Evolutionary conservation across 2,888 invertebrate genomes (phyloP), one percentile per base, ranked within the genome.

Genomic region (Apamea epomidion): DNA sequence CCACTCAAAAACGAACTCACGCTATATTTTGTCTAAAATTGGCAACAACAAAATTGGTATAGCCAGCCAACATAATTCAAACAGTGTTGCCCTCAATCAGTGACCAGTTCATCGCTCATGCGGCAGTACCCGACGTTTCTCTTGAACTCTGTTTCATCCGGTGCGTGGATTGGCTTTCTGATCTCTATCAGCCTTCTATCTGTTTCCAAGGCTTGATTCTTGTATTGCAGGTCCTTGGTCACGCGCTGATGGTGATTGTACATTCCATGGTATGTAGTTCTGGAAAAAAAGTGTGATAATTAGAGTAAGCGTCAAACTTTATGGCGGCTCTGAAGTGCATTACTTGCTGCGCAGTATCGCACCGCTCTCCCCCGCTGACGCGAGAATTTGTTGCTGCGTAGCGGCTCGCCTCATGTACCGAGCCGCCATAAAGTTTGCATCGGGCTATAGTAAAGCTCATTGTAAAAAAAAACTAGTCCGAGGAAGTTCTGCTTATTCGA

Each of bases 131-230:
- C 97, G 58, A 98, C 98, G 92, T 98, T 98, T 76, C 98, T 97
- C 85, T 98, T 98, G 6, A 98, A 98, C 91, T 98, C 97, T 0
- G 97, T 97, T 45, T 97, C 95, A 16, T 96, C 94, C 0, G 97
- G 95, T 0, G 95, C 96, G 68, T 97, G 97, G 32, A 98, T 90
- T 1, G 97, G 97, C 65, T 95, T 94, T 75, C 98, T 97, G 88
- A 98, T 97, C 91, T 98, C 98, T 10, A 98, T 94, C 74, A 98
- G 98, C 80, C 98, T 97, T 42, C 98, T 97, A 91, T 99, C 98
- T 0, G 98, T 98, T 96, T 98, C 98, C 82, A 99, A 94, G 0
- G 98, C 98, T 88, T 98, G 98, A 91, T 98, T 97, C 93, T 98
- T 98, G 92, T 98, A 98, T 68, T 98, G 97, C 87, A 98, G 93